Evolutionary conservation across 2,113 vertebrate genomes (phyloP).

Genomic region (Rallus limicola): DNA sequence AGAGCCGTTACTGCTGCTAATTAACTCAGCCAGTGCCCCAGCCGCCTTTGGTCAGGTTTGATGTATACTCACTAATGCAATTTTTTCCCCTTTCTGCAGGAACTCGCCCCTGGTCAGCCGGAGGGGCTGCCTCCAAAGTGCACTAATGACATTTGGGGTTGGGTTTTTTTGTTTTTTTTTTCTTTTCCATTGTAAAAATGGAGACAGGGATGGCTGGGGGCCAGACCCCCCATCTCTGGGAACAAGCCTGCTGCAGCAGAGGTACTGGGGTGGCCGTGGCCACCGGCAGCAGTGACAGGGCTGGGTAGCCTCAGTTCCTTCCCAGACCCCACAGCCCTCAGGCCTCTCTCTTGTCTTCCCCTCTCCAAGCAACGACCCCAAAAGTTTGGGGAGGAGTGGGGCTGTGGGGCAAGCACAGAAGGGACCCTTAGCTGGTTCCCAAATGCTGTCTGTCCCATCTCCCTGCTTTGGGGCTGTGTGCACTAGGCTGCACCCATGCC

Average conservation of each 20-base stretch:
- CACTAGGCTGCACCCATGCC: neutral
- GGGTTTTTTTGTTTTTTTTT: neutral
- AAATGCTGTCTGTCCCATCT: neutral
- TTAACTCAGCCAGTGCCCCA: neutral
- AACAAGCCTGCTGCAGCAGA: neutral
- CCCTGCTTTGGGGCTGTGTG: accelerated
- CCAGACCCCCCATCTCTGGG: neutral
- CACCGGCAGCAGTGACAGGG: accelerated
- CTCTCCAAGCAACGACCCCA: neutral
- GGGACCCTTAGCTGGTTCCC: neutral
- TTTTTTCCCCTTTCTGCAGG: neutral
- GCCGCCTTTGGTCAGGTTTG: neutral
- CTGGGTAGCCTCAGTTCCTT: too few species aligned
- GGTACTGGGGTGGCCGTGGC: neutral
- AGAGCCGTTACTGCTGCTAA: neutral
- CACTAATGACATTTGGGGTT: neutral
- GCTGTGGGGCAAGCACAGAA: neutral
- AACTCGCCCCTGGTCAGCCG: neutral
- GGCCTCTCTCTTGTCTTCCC: neutral
- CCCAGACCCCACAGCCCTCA: neutral
- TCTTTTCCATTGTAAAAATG: neutral
- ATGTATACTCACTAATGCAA: neutral
- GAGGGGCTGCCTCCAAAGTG: neutral
- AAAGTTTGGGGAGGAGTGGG: neutral
- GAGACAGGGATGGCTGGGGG: neutral